These are phyloP conservation scores for Meda fulgida DNA, from an alignment of 2,797 vertebrate species.

Conservation along the genomic window DNA sequence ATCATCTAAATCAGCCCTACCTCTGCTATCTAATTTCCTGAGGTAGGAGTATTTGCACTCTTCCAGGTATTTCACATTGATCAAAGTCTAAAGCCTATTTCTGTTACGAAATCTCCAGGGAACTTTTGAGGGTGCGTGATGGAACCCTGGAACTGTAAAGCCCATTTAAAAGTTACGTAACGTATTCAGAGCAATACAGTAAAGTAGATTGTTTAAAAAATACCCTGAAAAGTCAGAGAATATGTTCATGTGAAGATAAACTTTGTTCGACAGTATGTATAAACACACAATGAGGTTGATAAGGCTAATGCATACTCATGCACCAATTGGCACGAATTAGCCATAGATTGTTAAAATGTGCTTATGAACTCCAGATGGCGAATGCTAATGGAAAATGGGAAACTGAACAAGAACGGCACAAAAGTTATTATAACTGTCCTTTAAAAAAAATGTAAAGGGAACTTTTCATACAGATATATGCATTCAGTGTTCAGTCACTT, in stretches of 20 bases:
- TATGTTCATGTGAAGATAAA: not conserved
- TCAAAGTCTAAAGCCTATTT: slow-evolving; percentile 10
- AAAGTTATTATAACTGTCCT: not conserved
- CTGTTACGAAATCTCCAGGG: not conserved
- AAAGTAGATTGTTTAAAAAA: not conserved
- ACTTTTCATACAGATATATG: not conserved
- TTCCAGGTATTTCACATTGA: slow-evolving; percentile 14
- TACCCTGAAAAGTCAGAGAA: not conserved
- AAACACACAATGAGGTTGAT: not conserved
- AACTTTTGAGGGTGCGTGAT: not conserved
- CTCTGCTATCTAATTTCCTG: slow-evolving; percentile 11
- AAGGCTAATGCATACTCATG: not conserved
- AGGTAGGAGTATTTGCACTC: slow-evolving; percentile 11
- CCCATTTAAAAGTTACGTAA: not conserved
- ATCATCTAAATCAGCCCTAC: slow-evolving; percentile 25
- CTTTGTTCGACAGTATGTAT: not conserved
- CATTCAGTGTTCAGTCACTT: not conserved
- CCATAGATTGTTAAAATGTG: not conserved
- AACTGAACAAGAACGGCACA: not conserved
- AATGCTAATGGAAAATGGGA: slow-evolving; percentile 1
- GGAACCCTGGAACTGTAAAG: not conserved
- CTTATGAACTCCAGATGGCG: not conserved
- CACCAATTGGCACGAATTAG: not conserved
- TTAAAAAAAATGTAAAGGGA: not conserved
- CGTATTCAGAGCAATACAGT: not conserved